These are phyloP conservation scores for Hystrix cristata DNA, from an alignment of 2,113 vertebrate genomes.

Conservation along the genomic window DNA sequence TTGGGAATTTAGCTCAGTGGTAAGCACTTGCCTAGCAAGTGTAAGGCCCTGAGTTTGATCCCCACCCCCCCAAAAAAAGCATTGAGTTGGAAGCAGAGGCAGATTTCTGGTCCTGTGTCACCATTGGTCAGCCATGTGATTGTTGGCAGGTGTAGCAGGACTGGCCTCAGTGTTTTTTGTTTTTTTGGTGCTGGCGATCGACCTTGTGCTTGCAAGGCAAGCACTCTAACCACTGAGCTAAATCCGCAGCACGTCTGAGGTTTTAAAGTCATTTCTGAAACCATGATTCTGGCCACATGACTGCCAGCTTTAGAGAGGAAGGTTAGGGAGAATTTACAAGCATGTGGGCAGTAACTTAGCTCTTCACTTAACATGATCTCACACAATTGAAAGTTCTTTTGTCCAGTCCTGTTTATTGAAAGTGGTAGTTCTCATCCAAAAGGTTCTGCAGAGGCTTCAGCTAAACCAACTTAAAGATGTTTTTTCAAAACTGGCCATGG, in stretches of 20 bases:
- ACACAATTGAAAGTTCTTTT: not conserved
- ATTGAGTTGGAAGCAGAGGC: not conserved
- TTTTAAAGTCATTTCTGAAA: not conserved
- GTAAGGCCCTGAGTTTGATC: no score
- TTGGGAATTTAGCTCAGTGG: no score
- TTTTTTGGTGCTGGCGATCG: no score
- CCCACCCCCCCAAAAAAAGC: not conserved
- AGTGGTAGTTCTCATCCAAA: constrained; percentile 35
- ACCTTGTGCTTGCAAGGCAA: no score
- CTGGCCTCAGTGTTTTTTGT: not conserved
- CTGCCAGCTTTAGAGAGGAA: not conserved
- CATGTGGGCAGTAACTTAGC: not conserved
- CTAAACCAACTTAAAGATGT: constrained; percentile 15
- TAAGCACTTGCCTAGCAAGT: no score
- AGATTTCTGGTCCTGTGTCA: not conserved
- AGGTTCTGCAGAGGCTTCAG: not conserved
- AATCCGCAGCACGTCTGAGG: not conserved
- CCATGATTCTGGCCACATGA: not conserved
- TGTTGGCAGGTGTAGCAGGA: not conserved
- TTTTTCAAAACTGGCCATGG: not conserved
- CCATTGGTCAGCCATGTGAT: not conserved
- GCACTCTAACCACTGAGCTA: no score
- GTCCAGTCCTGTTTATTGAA: constrained; percentile 39
- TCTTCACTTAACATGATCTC: not conserved
- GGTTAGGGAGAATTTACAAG: not conserved